Evolutionary conservation across 1,140 invertebrate genomes (phyloP), one percentile per base, ranked within the genome.

Genomic region (Drosophila truncata): DNA sequence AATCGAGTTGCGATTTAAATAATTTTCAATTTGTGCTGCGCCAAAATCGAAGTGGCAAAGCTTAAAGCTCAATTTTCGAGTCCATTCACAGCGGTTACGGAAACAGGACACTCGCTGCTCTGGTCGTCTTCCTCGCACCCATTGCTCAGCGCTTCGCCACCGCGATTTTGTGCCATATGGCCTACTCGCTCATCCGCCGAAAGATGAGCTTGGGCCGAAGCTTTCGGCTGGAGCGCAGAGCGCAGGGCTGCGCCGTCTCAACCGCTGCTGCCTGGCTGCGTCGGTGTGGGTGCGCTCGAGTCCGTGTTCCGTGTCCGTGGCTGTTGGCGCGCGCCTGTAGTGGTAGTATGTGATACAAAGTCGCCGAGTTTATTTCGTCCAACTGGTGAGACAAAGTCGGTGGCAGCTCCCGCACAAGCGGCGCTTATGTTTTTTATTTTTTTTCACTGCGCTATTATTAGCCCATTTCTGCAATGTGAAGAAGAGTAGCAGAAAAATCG

Each of bases 291-390:
- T 67, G 42, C 35, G 33, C 35, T 33, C 33, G 20, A 35, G 1
- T 54, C 50, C 31, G 50, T 54, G 50, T 35, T 20, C 50, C 31
- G 18, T 35, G 52, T 55, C 52, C 52, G 42, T 66, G 42, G 31
- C n/a, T 31, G 27, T 44, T 67, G 55, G 62, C 42, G 73, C 20
- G 33, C 52, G 52, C 33, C 52, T 76, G 73, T 82, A 74, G 77
- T 80, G 65, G 80, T 82, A 82, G 80, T 79, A 73, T 86, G 84
- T 84, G 79, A 88, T 80, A 83, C 84, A 88, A 88, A 84, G 84
- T 88, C 80, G 66, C 76, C 66, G 77, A 79, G 76, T 79, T 79
- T 57, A 82, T 86, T 80, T 84, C 79, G 83, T 83, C 83, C 82
- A 87, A 86, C 76, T 88, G 84, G 83, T 86, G 76, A 86, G 80